Evolutionary conservation across 35 echinoderm and acorn worm species (phyloP).

Genomic region (Apostichopus parvimensis): DNA sequence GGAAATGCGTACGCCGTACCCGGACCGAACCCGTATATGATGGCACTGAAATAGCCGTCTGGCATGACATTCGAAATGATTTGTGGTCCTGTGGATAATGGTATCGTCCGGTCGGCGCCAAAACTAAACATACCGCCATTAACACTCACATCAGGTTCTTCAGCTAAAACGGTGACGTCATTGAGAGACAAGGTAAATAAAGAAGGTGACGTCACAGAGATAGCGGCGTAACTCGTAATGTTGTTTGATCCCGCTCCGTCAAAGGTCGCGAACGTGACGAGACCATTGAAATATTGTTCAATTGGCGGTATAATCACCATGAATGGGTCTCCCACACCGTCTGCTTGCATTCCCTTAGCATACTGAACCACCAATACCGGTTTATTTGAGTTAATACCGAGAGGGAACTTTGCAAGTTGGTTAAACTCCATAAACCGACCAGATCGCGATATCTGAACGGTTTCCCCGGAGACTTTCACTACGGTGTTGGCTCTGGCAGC

Average conservation of each 20-base stretch:
- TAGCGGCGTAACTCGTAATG: constrained; percentile 53
- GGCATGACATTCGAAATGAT: constrained; percentile 58
- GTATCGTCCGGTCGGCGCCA: constrained; percentile 63
- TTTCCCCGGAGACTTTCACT: constrained; percentile 65
- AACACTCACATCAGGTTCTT: constrained; percentile 17
- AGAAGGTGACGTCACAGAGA: constrained; percentile 72
- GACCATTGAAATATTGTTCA: constrained; percentile 88
- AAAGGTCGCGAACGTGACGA: constrained; percentile 82
- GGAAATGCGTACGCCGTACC: constrained; percentile 78
- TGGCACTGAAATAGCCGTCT: constrained; percentile 59
- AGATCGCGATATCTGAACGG: constrained; percentile 38
- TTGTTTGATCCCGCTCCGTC: constrained; percentile 40
- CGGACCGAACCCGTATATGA: constrained; percentile 69
- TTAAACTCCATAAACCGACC: constrained; percentile 86
- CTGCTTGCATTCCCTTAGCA: constrained; percentile 73
- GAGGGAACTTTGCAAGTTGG: constrained; percentile 41
- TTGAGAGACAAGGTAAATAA: constrained; percentile 63
- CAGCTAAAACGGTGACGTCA: constrained; percentile 56
- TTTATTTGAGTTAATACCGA: too few species aligned
- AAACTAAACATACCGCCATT: constrained; percentile 53
- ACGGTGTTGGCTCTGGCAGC: constrained; percentile 70
- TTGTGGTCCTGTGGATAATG: constrained; percentile 46
- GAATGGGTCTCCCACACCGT: constrained; percentile 79
- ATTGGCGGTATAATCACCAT: constrained; percentile 73
- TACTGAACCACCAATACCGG: constrained; percentile 59